Conservation (phyloP, 2,113 vertebrate genomes). For the Xyliphius kryptos region DNA sequence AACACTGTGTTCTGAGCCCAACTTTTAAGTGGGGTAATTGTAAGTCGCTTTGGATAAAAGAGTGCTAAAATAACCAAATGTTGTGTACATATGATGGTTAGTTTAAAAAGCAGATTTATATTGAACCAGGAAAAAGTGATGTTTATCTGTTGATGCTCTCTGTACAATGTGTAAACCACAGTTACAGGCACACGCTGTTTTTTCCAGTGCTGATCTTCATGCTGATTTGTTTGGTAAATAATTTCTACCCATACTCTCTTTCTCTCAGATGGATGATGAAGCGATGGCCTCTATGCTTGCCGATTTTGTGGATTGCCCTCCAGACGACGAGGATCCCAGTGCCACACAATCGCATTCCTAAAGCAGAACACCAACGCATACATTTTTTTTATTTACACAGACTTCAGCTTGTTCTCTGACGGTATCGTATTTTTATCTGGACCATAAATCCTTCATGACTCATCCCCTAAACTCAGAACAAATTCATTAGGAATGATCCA, state of each 20-base stretch:
- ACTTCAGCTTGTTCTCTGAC: conserved; percentile 1
- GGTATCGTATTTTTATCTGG: not conserved
- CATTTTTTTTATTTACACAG: not conserved
- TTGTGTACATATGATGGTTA: too few relatives aligned
- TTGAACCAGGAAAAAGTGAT: too few relatives aligned
- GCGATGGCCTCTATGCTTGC: conserved; percentile 82
- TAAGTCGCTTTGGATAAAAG: too few relatives aligned
- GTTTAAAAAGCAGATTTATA: too few relatives aligned
- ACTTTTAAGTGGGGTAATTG: too few relatives aligned
- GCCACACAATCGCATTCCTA: conserved; percentile 48
- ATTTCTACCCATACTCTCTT: not conserved
- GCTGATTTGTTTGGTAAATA: not conserved
- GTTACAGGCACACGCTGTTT: not conserved
- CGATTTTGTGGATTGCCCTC: conserved; percentile 81
- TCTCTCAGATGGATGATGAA: conserved; percentile 61
- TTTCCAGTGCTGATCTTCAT: conserved; percentile 6
- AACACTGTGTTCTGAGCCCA: too few relatives aligned
- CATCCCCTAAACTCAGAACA: not conserved
- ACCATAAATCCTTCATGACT: conserved; percentile 1
- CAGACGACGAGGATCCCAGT: conserved; percentile 71
- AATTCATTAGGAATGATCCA: not conserved
- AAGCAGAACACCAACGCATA: conserved; percentile 1
- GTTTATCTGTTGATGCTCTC: not conserved
- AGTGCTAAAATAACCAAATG: too few relatives aligned
- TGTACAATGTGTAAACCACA: not conserved